Conservation (phyloP, 2,888 invertebrate genomes). For the Ecliptopera silaceata region DNA sequence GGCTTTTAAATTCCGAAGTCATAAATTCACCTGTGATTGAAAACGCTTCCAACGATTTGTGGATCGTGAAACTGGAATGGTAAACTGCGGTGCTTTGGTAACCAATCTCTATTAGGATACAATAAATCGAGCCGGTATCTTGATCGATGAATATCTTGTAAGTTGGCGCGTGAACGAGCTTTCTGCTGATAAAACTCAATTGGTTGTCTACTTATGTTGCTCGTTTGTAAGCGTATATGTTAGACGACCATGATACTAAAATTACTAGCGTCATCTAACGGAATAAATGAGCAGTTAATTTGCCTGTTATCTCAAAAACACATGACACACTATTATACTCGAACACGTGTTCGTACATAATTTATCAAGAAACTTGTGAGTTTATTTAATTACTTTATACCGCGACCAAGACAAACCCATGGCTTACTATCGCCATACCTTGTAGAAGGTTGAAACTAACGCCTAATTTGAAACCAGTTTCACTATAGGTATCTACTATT, state of each 20-base stretch:
- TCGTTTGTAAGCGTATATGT: no score
- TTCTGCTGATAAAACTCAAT: conserved; percentile 1
- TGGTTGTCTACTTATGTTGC: neutral
- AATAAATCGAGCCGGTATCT: conserved; percentile 55
- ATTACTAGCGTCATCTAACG: no score
- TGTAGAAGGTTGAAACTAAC: neutral
- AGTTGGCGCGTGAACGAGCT: conserved; percentile 1
- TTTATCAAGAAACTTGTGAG: neutral
- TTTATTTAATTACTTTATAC: neutral
- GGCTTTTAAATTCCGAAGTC: conserved; percentile 12
- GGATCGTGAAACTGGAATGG: conserved; percentile 34
- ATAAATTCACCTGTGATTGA: conserved; percentile 42
- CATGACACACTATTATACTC: no score
- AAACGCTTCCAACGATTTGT: conserved; percentile 47
- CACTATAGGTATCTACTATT: neutral
- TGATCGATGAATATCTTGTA: conserved; percentile 45
- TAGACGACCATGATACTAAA: no score
- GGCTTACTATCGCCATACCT: neutral
- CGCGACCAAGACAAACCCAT: neutral
- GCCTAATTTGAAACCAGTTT: conserved; percentile 3
- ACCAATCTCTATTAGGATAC: conserved; percentile 39
- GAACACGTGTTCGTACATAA: no score
- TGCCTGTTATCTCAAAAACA: no score
- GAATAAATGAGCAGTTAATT: no score
- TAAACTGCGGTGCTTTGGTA: conserved; percentile 15